Conservation (phyloP, 2,888 invertebrate genomes). For the Chrysolina americana region DNA sequence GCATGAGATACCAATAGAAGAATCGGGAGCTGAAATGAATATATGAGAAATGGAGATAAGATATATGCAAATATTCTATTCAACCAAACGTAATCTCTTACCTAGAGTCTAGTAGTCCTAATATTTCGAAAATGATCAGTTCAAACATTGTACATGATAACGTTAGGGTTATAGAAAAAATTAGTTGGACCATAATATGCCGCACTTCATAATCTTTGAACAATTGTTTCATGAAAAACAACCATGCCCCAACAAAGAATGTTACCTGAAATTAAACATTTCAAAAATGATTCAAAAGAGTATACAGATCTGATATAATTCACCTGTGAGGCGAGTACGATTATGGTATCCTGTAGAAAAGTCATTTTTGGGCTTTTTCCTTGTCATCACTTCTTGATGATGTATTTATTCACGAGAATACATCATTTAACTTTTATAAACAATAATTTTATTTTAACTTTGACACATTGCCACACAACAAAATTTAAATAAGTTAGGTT, state of each 20-base stretch:
- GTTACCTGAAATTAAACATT: conserved; percentile 75
- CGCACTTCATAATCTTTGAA: conserved; percentile 98
- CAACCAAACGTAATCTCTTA: conserved; percentile 68
- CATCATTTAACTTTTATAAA: conserved; percentile 11
- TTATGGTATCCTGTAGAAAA: conserved; percentile 40
- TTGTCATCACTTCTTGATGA: conserved; percentile 27
- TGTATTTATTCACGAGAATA: background rate
- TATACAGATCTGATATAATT: background rate
- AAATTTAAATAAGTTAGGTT: background rate
- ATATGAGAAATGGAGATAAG: conserved; percentile 1
- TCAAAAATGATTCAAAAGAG: conserved; percentile 19
- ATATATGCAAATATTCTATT: conserved; percentile 12
- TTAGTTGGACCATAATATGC: conserved; percentile 92
- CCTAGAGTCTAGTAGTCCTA: conserved; percentile 93
- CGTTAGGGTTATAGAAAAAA: conserved; percentile 96
- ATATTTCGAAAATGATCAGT: conserved; percentile 98
- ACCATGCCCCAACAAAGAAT: conserved; percentile 97
- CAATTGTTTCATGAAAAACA: conserved; percentile 97
- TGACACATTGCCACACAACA: background rate
- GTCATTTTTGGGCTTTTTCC: conserved; percentile 35
- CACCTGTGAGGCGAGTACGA: conserved; percentile 72
- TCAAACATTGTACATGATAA: conserved; percentile 99
- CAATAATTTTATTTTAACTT: conserved; percentile 16
- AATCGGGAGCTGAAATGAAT: conserved; percentile 81
- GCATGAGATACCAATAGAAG: conserved; percentile 95